Percentiles rank a stretch among this genome's conserved stretches.
Evolutionary conservation across 1,140 invertebrate species (phyloP).

Genomic region (Drosophila novamexicana): DNA sequence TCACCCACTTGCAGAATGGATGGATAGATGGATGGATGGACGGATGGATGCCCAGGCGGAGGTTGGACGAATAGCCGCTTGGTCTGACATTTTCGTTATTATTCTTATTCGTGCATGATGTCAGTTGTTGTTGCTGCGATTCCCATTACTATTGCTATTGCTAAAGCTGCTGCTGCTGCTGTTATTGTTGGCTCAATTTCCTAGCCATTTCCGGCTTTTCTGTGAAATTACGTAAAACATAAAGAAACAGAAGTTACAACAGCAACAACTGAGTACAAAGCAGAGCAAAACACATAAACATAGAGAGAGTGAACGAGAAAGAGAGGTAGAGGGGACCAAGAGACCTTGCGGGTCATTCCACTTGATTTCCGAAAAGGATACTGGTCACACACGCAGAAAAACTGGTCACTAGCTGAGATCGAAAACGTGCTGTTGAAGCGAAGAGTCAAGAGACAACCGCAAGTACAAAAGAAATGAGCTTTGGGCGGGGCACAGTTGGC

Average conservation of each 20-base stretch:
- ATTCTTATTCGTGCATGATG: conserved; percentile 74
- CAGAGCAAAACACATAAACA: conserved; percentile 12
- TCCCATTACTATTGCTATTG: conserved; percentile 23
- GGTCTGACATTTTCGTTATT: conserved; percentile 78
- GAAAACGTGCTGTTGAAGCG: conserved; percentile 20
- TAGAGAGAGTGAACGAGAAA: not conserved
- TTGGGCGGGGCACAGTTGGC: conserved; percentile 29
- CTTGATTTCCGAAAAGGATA: conserved; percentile 83
- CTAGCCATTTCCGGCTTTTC: conserved; percentile 79
- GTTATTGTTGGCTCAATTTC: conserved; percentile 83
- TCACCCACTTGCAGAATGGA: conserved; percentile 18
- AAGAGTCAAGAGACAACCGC: conserved; percentile 44
- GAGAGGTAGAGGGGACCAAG: not conserved
- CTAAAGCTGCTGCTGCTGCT: conserved; percentile 41
- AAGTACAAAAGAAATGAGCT: conserved; percentile 80
- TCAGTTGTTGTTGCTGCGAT: conserved; percentile 33
- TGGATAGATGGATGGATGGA: not conserved
- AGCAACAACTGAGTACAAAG: conserved; percentile 28
- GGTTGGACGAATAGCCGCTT: conserved; percentile 48
- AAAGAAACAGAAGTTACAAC: conserved; percentile 76
- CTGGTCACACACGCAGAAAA: conserved; percentile 44
- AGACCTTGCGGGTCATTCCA: conserved; percentile 74
- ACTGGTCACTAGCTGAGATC: conserved; percentile 18
- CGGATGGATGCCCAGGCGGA: not conserved
- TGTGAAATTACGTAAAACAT: conserved; percentile 80